Evolutionary conservation across 2,113 vertebrate species (phyloP), one percentile per base, ranked within the genome.

Genomic region (Gnathonemus longibarbis): DNA sequence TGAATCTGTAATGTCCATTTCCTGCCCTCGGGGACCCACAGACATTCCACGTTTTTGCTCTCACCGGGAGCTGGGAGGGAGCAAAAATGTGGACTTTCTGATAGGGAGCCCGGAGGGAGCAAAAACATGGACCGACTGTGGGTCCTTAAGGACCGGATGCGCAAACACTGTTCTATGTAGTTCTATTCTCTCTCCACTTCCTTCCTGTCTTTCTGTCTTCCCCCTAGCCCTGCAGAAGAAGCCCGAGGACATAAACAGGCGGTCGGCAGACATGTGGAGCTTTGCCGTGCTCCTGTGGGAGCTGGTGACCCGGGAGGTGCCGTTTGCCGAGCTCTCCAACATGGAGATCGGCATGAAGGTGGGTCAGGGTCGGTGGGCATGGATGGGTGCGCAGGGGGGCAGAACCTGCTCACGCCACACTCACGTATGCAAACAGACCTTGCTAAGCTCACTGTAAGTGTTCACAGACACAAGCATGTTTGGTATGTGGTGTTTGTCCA

Each of bases 331-430:
- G 91, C 95, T 99, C 53, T 99, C 98, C 90, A 99, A 99, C 95
- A 99, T 99, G 98, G 98, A 99, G 93, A 99, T 99, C 1, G 98
- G 98, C 93, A 99, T 99, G 98, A 99, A 99, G 97, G 98, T 96
- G 21, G 88, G 92, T 21, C 17, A 31, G 35, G 42, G 45, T 27
- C 13, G 8, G 31, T 88, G 46, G 62, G 66, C 5, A 19, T 42
- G 74, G 35, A 19, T 15, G 5, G 62, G n/a, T 11, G n/a, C 9
- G 3, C 62, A 11, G 10, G 62, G 10, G 74, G 35, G 10, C 35
- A 42, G 74, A 4, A 80, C 5, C 1, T 42, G 74, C 74, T 19
- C 13, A 80, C 15, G 1, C 15, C 13, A 7, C 35, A 80, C 27
- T 45, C 31, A 15, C 10, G 62, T 6, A 35, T 17, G 31, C 19